phyloP scores from a whole-genome alignment of 2,888 invertebrate species.

The Drosophila mayaguana region DNA sequence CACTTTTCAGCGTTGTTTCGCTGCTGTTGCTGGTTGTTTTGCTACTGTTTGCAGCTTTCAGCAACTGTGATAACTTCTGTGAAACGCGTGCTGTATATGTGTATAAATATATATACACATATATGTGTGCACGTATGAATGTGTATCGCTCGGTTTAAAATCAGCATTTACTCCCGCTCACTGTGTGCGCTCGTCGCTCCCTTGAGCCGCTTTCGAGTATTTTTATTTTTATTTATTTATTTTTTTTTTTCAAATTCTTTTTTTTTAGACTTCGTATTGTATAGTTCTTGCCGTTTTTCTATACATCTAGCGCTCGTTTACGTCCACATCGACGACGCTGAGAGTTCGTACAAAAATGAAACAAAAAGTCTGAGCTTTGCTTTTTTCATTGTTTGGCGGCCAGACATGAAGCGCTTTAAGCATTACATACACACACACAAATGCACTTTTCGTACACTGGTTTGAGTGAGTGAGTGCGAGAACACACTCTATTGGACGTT shows the following conservation, averaged over 20 bases:
- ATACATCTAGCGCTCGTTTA: conserved; percentile 7
- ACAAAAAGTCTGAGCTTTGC: conserved; percentile 24
- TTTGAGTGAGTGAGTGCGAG: conserved; percentile 8
- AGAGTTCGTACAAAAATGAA: conserved; percentile 8
- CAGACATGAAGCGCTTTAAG: conserved; percentile 17
- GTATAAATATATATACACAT: neutral
- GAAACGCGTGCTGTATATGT: conserved; percentile 24
- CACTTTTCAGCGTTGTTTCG: conserved; percentile 36
- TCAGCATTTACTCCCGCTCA: conserved; percentile 49
- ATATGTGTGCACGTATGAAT: neutral
- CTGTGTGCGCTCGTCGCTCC: conserved; percentile 27
- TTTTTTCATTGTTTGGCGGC: conserved; percentile 11
- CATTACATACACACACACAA: neutral
- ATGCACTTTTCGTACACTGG: conserved; percentile 6
- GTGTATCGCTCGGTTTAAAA: conserved; percentile 13
- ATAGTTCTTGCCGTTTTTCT: conserved; percentile 16
- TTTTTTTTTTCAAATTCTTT: neutral
- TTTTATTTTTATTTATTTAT: too few relatives aligned
- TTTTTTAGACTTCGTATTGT: conserved; percentile 14
- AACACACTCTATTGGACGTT: neutral
- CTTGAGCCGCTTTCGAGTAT: conserved; percentile 39
- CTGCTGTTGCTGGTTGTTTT: conserved; percentile 48
- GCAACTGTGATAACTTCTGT: conserved; percentile 46
- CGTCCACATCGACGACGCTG: neutral
- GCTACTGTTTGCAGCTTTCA: conserved; percentile 53